Evolutionary conservation across 2,113 vertebrate species (phyloP).

Genomic region (Dromaius novaehollandiae): DNA sequence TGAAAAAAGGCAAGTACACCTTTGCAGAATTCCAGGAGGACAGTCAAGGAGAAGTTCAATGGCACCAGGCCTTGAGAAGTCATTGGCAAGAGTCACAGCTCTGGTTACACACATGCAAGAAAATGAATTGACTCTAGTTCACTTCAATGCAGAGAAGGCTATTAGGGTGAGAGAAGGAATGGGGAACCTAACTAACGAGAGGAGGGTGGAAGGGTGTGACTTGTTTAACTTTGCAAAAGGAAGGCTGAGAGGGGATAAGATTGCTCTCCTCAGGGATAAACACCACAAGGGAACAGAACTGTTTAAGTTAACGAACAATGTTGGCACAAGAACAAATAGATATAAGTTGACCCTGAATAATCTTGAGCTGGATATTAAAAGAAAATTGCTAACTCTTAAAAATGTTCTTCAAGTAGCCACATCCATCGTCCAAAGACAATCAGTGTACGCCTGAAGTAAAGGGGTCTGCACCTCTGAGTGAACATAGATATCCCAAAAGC

Average conservation of each 20-base stretch:
- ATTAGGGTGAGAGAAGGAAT: neutral
- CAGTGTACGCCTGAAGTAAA: neutral
- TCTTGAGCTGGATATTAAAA: neutral
- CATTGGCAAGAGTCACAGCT: neutral
- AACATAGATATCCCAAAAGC: neutral
- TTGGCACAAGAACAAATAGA: conserved; percentile 35
- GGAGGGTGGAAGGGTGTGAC: neutral
- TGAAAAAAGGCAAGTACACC: neutral
- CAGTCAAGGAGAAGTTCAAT: accelerated
- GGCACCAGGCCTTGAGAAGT: neutral
- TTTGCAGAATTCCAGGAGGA: neutral
- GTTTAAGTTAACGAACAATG: conserved; percentile 58
- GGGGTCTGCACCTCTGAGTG: neutral
- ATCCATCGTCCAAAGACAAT: neutral
- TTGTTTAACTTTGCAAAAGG: conserved; percentile 30
- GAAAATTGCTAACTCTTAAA: neutral
- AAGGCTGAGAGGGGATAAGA: conserved; percentile 14
- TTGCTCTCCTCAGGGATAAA: conserved; percentile 25
- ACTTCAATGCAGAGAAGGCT: neutral
- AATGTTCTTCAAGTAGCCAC: neutral
- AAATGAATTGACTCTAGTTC: neutral
- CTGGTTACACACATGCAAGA: neutral
- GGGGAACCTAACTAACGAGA: neutral
- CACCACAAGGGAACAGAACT: neutral
- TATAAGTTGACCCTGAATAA: conserved; percentile 13